phyloP scores from a whole-genome alignment of 2,797 vertebrate species.

The Thalassophryne amazonica region DNA sequence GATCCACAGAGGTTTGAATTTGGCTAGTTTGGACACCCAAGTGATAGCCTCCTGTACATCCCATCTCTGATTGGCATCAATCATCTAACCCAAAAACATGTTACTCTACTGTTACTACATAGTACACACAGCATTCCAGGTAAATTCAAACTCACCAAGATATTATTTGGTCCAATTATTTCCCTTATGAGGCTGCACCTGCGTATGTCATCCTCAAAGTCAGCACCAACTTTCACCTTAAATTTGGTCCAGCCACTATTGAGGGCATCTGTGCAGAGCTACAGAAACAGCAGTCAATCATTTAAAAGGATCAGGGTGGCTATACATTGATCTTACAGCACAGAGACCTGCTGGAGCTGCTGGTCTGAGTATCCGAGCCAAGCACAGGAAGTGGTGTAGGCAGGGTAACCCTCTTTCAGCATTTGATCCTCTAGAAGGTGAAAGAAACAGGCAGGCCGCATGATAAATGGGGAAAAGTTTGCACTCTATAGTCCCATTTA shows the following conservation, averaged over 20 bases:
- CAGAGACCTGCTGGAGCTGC: constrained; percentile 71
- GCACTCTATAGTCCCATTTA: constrained; percentile 10
- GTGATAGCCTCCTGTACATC: constrained; percentile 80
- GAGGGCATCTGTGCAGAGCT: constrained; percentile 69
- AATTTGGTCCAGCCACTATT: constrained; percentile 77
- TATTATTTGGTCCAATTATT: constrained; percentile 78
- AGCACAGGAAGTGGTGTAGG: constrained; percentile 81
- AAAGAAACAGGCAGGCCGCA: constrained; percentile 2
- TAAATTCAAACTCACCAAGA: constrained; percentile 59
- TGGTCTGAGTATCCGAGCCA: constrained; percentile 80
- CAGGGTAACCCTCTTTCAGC: constrained; percentile 76
- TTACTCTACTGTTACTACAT: neutral
- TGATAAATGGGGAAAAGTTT: constrained; percentile 8
- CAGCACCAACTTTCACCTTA: constrained; percentile 84
- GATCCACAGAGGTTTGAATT: constrained; percentile 83
- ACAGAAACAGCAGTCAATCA: neutral
- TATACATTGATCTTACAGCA: neutral
- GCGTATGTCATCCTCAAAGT: constrained; percentile 79
- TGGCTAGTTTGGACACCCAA: constrained; percentile 77
- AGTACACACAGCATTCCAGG: accelerated
- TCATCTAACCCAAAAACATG: constrained; percentile 61
- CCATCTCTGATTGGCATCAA: constrained; percentile 86
- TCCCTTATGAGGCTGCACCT: constrained; percentile 77
- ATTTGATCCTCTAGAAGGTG: constrained; percentile 75
- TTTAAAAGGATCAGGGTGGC: neutral